Conservation (phyloP, 2,113 vertebrate species). For the Taurulus bubalis region DNA sequence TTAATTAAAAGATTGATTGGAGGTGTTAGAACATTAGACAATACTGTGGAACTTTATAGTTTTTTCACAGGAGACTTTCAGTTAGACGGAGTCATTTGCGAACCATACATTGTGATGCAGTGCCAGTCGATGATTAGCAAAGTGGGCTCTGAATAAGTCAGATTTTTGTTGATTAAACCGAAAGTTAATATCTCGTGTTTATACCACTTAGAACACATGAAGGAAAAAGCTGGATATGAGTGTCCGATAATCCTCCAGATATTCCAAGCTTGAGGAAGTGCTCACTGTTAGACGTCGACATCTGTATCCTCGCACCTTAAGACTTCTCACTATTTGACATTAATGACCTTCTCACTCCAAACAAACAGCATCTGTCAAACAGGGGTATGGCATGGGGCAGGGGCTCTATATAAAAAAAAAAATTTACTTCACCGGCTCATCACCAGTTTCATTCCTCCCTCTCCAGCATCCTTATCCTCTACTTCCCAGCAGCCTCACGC, state of each 20-base stretch:
- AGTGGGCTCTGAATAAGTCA: too few relatives aligned
- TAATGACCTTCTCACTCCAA: not conserved
- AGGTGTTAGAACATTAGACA: not conserved
- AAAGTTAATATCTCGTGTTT: not conserved
- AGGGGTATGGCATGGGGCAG: not conserved
- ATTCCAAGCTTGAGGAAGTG: not conserved
- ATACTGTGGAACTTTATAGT: not conserved
- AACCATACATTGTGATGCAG: not conserved
- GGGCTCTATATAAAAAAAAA: too few relatives aligned
- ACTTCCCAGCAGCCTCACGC: conserved; percentile 9
- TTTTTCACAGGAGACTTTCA: not conserved
- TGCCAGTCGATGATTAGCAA: not conserved
- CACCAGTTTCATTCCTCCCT: conserved; percentile 6
- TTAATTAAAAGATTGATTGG: not conserved
- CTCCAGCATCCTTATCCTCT: conserved; percentile 10
- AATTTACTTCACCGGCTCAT: not conserved
- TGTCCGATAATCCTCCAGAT: not conserved
- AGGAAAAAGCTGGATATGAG: not conserved
- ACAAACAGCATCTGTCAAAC: not conserved
- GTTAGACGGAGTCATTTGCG: not conserved
- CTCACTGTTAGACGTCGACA: not conserved
- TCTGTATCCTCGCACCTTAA: not conserved
- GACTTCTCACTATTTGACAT: not conserved
- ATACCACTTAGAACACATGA: not conserved
- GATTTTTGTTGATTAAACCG: not conserved